These are phyloP conservation scores for Pseudochirops corinnae DNA, from an alignment of 2,797 vertebrate species.

Conservation along the genomic window DNA sequence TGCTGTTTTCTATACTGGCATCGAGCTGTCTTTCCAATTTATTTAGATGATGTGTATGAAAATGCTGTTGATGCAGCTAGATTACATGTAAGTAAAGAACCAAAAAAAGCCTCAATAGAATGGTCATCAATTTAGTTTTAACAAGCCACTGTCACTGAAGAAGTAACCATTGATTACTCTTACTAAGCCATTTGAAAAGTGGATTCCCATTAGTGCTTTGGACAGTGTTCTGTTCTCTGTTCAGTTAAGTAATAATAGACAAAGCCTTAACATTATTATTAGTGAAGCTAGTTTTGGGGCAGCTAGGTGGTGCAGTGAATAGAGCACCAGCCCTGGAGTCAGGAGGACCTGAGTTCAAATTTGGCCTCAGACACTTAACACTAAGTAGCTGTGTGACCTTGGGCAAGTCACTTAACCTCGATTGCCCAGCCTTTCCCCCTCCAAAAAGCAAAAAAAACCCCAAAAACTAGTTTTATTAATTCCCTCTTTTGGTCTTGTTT, in stretches of 20 bases:
- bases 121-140: slow-evolving; percentile 3
- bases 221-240: background rate
- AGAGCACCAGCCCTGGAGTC: too few species aligned
- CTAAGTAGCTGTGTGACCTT: too few species aligned
- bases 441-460: too few species aligned
- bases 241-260: slow-evolving; percentile 9
- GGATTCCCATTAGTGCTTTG: slow-evolving; percentile 8
- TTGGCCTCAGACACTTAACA: too few species aligned
- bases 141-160: slow-evolving; percentile 29
- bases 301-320: too few species aligned
- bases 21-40: slow-evolving; percentile 97
- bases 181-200: slow-evolving; percentile 44
- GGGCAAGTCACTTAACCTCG: too few species aligned
- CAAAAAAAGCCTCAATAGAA: slow-evolving; percentile 1
- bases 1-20: slow-evolving; percentile 99
- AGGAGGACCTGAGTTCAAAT: too few species aligned
- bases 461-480: background rate
- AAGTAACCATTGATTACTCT: slow-evolving; percentile 18
- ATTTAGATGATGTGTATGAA: slow-evolving; percentile 97
- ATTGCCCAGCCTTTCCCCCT: too few species aligned
- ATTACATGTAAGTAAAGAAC: slow-evolving; percentile 91
- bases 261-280: background rate
- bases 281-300: background rate
- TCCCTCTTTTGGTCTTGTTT: background rate
- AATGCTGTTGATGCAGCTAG: slow-evolving; percentile 96